A percentile compares a stretch with the other conserved stretches of the same genome.
These are phyloP conservation scores for Dicrurus megarhynchus DNA, from an alignment of 2,113 vertebrate genomes.

Conservation along the genomic window DNA sequence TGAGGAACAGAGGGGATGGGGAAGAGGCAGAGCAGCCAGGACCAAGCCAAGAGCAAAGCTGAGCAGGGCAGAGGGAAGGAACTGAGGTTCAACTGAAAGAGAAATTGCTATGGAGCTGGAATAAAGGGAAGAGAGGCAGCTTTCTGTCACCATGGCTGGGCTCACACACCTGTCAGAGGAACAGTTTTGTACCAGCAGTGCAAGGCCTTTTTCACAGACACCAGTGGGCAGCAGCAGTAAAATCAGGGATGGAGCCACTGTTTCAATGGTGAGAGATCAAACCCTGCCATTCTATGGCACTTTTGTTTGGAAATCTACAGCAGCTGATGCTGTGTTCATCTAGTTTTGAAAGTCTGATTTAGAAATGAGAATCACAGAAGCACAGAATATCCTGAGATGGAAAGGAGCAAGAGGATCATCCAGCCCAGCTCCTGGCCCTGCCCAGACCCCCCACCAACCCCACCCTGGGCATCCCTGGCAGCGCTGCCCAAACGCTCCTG, in stretches of 20 bases:
- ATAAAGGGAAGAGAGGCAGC: not conserved
- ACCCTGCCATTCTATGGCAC: too few relatives aligned
- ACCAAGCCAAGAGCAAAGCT: not conserved
- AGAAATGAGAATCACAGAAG: not conserved
- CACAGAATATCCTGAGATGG: not conserved
- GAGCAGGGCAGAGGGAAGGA: not conserved
- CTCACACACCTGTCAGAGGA: not conserved
- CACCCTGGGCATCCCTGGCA: not conserved
- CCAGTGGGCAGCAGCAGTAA: not conserved
- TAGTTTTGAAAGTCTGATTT: not conserved
- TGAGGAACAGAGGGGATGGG: not conserved
- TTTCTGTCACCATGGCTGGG: not conserved
- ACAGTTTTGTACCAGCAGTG: not conserved
- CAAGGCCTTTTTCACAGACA: not conserved
- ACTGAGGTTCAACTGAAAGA: not conserved
- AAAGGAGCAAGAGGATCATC: not conserved
- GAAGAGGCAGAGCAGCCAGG: not conserved
- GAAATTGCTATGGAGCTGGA: not conserved
- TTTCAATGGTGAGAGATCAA: not conserved
- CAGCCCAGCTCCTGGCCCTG: not conserved
- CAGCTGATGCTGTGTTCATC: not conserved
- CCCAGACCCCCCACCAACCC: not conserved
- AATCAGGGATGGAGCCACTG: not conserved
- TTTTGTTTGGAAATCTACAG: not conserved
- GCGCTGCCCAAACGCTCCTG: fast-evolving